phyloP scores from a whole-genome alignment of 2,888 invertebrate genomes.

The Eurytoma californica region DNA sequence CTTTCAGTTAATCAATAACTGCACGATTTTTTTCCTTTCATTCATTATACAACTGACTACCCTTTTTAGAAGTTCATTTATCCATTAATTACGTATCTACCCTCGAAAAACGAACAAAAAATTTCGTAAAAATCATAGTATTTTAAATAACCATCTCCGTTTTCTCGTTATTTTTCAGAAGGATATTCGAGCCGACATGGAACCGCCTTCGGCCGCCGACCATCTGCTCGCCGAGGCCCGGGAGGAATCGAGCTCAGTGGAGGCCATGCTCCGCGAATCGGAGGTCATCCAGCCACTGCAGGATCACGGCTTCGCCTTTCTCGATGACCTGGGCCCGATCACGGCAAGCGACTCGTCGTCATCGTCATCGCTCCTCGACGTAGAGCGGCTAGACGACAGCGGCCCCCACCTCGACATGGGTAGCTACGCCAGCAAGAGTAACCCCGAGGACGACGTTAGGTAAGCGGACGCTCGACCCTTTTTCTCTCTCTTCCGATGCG shows the following conservation, averaged over 20 bases:
- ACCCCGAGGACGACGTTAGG: constrained; percentile 40
- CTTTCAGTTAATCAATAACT: too few relatives aligned
- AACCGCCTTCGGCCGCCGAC: constrained; percentile 67
- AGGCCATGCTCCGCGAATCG: constrained; percentile 17
- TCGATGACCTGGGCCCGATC: constrained; percentile 43
- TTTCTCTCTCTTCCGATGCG: not conserved
- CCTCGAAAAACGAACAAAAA: not conserved
- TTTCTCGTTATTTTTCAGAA: constrained; percentile 55
- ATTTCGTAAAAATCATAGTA: not conserved
- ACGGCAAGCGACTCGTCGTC: not conserved
- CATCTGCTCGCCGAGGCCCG: constrained; percentile 59
- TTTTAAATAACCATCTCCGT: not conserved
- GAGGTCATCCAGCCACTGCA: constrained; percentile 5
- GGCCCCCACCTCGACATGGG: constrained; percentile 32
- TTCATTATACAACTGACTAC: too few relatives aligned
- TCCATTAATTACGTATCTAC: not conserved
- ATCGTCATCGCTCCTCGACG: not conserved
- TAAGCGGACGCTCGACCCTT: not conserved
- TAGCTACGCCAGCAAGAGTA: constrained; percentile 13
- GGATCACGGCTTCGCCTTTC: constrained; percentile 23
- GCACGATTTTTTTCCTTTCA: too few relatives aligned
- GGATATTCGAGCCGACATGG: constrained; percentile 66
- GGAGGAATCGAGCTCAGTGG: constrained; percentile 66
- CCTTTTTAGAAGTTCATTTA: not conserved
- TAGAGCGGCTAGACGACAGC: not conserved